Conservation (phyloP, 2,888 invertebrate species). For the Calameuta filiformis region DNA sequence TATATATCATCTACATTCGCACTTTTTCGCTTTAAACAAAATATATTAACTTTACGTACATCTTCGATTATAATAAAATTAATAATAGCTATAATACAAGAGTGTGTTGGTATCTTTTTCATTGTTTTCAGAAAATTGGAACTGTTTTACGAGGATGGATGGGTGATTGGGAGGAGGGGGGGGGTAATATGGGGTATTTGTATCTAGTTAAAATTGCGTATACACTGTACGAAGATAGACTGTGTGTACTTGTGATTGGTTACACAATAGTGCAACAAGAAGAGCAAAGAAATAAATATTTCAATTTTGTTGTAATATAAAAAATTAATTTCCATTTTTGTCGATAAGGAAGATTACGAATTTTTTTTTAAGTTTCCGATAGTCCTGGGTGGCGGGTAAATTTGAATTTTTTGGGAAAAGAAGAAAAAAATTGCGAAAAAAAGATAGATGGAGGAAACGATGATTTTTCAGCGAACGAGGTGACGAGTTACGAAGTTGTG, state of each 20-base stretch:
- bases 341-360: no score
- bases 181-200: no score
- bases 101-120: conserved; percentile 26
- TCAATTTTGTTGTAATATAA: no score
- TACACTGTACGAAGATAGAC: no score
- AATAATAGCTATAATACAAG: conserved; percentile 56
- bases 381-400: background rate
- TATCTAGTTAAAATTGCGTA: no score
- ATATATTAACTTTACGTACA: conserved; percentile 57
- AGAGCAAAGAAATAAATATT: no score
- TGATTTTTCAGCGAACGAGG: background rate
- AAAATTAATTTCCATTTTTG: no score
- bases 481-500: background rate
- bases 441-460: background rate
- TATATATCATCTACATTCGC: background rate
- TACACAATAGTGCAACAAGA: no score
- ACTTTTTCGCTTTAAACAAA: conserved; percentile 39
- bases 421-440: background rate
- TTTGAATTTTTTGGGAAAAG: background rate
- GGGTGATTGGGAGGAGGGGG: background rate
- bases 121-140: background rate
- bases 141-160: background rate
- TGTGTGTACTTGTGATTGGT: no score
- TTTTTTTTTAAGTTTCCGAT: background rate
- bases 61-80: conserved; percentile 49